Evolutionary conservation across 2,797 vertebrate species (phyloP), one percentile per base, ranked within the genome.

Genomic region (Sebastes iracundus): DNA sequence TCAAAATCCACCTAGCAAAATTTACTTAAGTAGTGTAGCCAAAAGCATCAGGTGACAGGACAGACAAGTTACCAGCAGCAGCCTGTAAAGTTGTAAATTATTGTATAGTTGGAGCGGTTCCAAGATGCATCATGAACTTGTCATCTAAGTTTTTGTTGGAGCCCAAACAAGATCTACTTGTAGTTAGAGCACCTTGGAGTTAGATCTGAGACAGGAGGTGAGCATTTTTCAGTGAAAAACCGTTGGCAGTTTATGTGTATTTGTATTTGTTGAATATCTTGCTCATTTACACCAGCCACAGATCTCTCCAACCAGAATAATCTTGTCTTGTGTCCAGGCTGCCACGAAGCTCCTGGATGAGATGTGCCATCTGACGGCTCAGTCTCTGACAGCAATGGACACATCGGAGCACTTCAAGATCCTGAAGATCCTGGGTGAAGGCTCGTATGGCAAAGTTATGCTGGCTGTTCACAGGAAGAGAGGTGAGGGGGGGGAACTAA

Each of bases 361-460:
- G 75, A 96, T 97, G 93, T 96, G 97, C 87, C 93, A 97, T 0
- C 95, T 98, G 86, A 96, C 96, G 0, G 96, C 95, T 70, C 98
- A 99, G 93, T 97, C 96, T 65, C 95, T 99, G 84, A 92, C 94
- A 33, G 75, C 13, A 0, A 87, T 97, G 0, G 96, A 98, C 84
- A 96, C 97, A 1, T 87, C 96, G 0, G 96, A 98, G 53, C 96
- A 98, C 90, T 99, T 98, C 73, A 81, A 95, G 84, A 83, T 97
- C 52, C 86, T 98, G 14, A 97, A 97, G 84, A 93, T 96, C 53
- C 93, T 99, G 88, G 98, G 98, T 13, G 96, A 97, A 90, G 98
- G 98, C 62, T 97, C 97, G 7, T 99, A 98, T 0, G 98, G 98
- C 16, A 96, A 95, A 0, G 98, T 99, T 53, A 94, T 97, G 90